Evolutionary conservation across 2,797 vertebrate genomes (phyloP).

Genomic region (Nyctibius grandis): DNA sequence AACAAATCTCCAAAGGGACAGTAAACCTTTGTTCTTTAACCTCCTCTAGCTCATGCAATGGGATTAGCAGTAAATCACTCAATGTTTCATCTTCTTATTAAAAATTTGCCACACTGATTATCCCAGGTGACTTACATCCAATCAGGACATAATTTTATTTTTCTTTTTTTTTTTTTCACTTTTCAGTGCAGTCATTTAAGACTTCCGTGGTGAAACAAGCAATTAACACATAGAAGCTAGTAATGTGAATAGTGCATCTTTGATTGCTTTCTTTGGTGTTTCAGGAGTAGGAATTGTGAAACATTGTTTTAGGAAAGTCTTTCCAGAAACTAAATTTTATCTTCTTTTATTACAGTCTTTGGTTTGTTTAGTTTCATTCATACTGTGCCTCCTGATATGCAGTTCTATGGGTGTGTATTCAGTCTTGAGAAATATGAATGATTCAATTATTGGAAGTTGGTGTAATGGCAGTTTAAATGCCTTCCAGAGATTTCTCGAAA

Average conservation of each 20-base stretch:
- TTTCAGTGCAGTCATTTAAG: neutral
- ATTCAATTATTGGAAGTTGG: neutral
- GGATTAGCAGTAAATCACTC: conserved; percentile 75
- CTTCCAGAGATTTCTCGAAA: neutral
- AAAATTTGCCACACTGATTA: conserved; percentile 63
- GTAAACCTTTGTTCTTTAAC: conserved; percentile 80
- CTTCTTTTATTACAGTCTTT: neutral
- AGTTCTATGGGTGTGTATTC: neutral
- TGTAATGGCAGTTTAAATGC: neutral
- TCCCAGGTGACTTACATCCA: conserved; percentile 43
- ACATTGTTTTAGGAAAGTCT: neutral
- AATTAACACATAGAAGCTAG: neutral
- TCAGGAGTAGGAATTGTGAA: neutral
- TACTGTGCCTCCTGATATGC: neutral
- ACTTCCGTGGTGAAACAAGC: neutral
- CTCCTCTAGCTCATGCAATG: conserved; percentile 62
- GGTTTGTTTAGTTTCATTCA: neutral
- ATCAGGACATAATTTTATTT: neutral
- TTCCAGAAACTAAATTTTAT: neutral
- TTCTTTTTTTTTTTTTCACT: neutral
- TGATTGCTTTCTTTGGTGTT: neutral
- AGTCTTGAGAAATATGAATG: neutral
- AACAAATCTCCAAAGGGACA: conserved; percentile 78
- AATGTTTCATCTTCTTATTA: conserved; percentile 71
- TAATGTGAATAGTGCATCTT: neutral